Percentiles rank a stretch among this genome's conserved stretches.
phyloP scores from a whole-genome alignment of 2,888 invertebrate species.

The Xiphydria camelus region DNA sequence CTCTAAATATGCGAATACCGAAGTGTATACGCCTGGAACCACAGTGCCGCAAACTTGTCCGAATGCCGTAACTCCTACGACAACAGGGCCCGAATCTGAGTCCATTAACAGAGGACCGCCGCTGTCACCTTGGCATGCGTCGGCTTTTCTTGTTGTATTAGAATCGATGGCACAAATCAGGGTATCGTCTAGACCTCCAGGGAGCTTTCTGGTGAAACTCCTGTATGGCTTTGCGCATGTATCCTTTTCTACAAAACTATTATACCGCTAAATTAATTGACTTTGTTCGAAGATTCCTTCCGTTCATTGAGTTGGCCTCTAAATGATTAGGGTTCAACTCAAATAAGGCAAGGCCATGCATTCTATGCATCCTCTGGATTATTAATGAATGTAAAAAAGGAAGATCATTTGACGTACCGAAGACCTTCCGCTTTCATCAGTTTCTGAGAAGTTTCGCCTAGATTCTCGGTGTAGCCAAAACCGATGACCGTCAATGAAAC shows the following conservation, averaged over 20 bases:
- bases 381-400: no score
- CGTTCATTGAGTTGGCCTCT: no score
- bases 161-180: conserved; percentile 43
- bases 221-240: conserved; percentile 32
- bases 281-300: no score
- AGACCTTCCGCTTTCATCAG: conserved; percentile 43
- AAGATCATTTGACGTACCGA: no score
- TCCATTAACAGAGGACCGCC: conserved; percentile 46
- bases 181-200: conserved; percentile 38
- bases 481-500: conserved; percentile 39
- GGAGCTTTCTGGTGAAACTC: conserved; percentile 26
- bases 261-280: no score
- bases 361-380: no score
- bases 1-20: conserved; percentile 40
- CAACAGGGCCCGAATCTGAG: conserved; percentile 20
- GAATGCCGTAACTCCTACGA: conserved; percentile 47
- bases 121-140: conserved; percentile 49
- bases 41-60: conserved; percentile 43
- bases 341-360: no score
- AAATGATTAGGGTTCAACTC: no score
- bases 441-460: conserved; percentile 16
- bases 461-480: conserved; percentile 39
- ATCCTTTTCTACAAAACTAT: conserved; percentile 32
- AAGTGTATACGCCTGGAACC: conserved; percentile 44
- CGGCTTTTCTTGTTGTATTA: conserved; percentile 30